Percentiles rank a stretch among this genome's conserved stretches.
phyloP scores from a whole-genome alignment of 2,888 invertebrate species.

The Acronicta leporina region DNA sequence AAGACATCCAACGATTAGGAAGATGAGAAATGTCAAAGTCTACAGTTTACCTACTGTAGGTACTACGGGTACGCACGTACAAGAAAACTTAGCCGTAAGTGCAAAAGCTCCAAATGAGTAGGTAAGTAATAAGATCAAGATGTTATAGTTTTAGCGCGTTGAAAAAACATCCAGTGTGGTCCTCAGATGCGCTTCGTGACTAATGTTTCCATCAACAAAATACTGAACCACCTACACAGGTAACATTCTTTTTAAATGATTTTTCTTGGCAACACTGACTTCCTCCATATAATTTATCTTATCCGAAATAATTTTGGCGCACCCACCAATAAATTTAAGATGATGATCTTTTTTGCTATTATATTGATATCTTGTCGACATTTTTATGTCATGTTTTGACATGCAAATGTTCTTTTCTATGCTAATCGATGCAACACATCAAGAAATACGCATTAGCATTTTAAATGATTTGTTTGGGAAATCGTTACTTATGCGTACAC shows the following conservation, averaged over 20 bases:
- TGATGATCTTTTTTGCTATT: slow-evolving; percentile 41
- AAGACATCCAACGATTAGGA: too few species aligned
- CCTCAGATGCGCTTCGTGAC: too few species aligned
- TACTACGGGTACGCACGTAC: too few species aligned
- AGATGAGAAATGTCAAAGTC: too few species aligned
- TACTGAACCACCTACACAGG: slow-evolving; percentile 13
- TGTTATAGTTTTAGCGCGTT: too few species aligned
- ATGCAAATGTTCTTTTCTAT: slow-evolving; percentile 37
- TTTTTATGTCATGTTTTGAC: slow-evolving; percentile 49
- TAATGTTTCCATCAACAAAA: slow-evolving; percentile 6
- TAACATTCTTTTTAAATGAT: slow-evolving; percentile 17
- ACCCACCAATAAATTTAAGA: slow-evolving; percentile 20
- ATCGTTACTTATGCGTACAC: slow-evolving; percentile 17
- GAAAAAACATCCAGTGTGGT: too few species aligned
- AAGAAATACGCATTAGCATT: slow-evolving; percentile 17
- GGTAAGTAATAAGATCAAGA: too few species aligned
- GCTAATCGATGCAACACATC: slow-evolving; percentile 19
- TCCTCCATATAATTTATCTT: slow-evolving; percentile 36
- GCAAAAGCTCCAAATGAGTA: too few species aligned
- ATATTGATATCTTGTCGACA: slow-evolving; percentile 50
- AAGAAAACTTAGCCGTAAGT: too few species aligned
- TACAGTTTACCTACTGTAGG: too few species aligned
- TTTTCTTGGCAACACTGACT: slow-evolving; percentile 38
- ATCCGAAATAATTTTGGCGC: slow-evolving; percentile 34
- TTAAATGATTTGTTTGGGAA: slow-evolving; percentile 34